phyloP scores from a whole-genome alignment of 2,113 vertebrate species.

The Mus spicilegus region DNA sequence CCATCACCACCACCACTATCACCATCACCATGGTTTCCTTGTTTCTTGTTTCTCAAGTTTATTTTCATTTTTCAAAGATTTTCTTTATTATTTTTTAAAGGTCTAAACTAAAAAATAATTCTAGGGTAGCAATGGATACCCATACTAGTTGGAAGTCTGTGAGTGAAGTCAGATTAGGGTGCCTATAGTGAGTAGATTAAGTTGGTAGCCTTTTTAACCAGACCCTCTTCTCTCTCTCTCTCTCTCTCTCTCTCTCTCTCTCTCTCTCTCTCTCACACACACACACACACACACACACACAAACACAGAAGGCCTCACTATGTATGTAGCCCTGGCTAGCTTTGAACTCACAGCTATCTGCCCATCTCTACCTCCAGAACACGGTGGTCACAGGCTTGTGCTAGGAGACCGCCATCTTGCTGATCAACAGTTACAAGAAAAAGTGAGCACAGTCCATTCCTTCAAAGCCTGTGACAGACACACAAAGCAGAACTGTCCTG shows the following conservation, averaged over 20 bases:
- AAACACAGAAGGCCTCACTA: neutral
- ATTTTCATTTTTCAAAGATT: neutral
- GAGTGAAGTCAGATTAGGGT: neutral
- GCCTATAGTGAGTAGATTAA: neutral
- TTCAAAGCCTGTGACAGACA: neutral
- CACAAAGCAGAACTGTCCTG: neutral
- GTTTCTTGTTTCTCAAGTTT: constrained; percentile 16
- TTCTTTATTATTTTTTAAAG: neutral
- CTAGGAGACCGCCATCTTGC: neutral
- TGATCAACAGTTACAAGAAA: neutral
- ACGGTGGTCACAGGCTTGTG: too few species aligned
- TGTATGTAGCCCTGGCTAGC: neutral
- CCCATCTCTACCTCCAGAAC: neutral
- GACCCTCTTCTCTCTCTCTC: neutral
- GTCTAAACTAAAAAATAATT: neutral
- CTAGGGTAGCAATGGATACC: neutral
- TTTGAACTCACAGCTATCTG: neutral
- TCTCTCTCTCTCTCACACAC: neutral
- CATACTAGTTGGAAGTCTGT: neutral
- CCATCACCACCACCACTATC: too few species aligned
- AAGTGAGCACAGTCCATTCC: neutral
- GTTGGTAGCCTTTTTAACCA: neutral
- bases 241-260: neutral
- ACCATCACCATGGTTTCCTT: neutral
- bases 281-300: fast-evolving